A percentile compares a stretch with the other conserved stretches of the same genome.
These are phyloP conservation scores for Antrozous pallidus DNA, from an alignment of 2,797 vertebrate species.

Conservation along the genomic window DNA sequence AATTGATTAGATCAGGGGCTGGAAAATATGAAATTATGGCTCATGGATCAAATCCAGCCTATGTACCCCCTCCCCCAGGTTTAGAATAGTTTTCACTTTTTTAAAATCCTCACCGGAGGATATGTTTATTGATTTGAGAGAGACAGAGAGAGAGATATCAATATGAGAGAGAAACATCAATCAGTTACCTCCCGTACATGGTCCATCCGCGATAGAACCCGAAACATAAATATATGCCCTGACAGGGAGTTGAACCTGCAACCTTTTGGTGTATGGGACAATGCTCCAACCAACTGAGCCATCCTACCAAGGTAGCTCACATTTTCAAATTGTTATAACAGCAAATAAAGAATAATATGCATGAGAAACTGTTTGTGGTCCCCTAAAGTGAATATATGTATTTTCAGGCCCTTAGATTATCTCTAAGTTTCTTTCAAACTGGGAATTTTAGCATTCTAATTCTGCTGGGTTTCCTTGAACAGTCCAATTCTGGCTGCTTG, in stretches of 20 bases:
- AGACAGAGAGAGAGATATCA: too few relatives aligned
- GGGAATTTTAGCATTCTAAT: neutral
- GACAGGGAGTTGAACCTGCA: too few relatives aligned
- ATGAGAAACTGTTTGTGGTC: neutral
- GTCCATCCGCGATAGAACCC: too few relatives aligned
- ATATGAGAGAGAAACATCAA: too few relatives aligned
- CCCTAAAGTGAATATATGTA: neutral
- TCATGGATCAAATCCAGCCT: neutral
- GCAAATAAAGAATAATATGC: neutral
- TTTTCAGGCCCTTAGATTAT: neutral
- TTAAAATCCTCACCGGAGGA: too few relatives aligned
- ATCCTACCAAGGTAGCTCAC: neutral
- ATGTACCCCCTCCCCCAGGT: neutral
- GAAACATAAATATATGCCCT: too few relatives aligned
- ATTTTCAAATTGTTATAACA: neutral
- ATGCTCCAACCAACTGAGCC: too few relatives aligned
- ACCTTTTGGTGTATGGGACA: too few relatives aligned
- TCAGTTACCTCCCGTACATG: too few relatives aligned
- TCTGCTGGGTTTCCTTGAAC: neutral
- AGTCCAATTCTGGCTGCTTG: neutral
- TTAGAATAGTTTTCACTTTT: neutral
- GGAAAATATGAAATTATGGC: neutral
- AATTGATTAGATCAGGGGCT: neutral
- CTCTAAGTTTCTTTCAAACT: neutral
- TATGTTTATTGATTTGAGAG: too few relatives aligned